Base-by-base conservation (phyloP, 2,797 vertebrate genomes). In the Clarias fuscus region DNA sequence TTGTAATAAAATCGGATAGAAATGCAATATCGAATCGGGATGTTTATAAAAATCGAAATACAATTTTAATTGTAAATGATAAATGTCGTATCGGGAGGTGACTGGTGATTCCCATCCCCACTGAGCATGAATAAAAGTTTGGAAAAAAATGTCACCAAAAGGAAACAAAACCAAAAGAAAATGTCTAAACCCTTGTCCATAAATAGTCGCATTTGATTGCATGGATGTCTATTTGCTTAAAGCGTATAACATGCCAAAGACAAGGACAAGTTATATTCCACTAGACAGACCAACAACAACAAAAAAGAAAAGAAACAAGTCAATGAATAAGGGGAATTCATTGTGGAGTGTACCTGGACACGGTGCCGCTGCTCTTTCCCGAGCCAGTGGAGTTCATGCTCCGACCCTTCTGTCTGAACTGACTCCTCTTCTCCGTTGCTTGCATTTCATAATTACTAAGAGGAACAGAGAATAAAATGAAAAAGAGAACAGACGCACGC, bases 371-470 rank as follows among this genome's bases (percentile, higher is more conserved):
- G 95, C 98, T 99, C 90, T 98, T 99, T 84, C 97, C 98, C 72
- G 98, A 99, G 73, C 98, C 98, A 0, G 97, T 97, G 3, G 98
- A 99, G 94, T 98, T 99, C 97, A 99, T 98, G 94, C 98, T 99
- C 94, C 96, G 95, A 82, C 96, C 97, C 85, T 95, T 97, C 92
- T 98, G 97, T 90, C 97, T 97, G 92, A 96, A 99, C 92, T 96
- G 97, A 90, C 93, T 95, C 92, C 98, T 96, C 93, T 94, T 97
- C 90, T 97, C 96, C 93, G 97, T 95, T 14, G 96, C 97, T 91
- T 92, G 93, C 62, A 96, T 95, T 92, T 93, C 94, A 94, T 93
- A 93, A 78, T 93, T 94, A 59, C 43, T 61, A 43, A 87, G 15
- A 33, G 64, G 27, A 33, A 24, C 43, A 86, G 22, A 27, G 64